Evolutionary conservation across 53 echinoderm and acorn worm species (phyloP).

Genomic region (Henricia sp.): DNA sequence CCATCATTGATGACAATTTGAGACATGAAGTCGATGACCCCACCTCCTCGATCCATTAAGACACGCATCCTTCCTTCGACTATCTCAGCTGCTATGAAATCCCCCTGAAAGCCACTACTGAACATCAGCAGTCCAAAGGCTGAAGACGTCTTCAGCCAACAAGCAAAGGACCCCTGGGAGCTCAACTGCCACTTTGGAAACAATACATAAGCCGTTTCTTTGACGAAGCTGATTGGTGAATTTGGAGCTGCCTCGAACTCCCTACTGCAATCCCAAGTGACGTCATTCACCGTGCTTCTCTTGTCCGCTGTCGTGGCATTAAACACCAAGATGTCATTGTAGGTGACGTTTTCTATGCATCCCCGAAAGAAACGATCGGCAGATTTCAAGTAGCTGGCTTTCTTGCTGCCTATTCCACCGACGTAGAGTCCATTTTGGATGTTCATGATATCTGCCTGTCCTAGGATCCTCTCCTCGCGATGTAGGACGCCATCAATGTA

Average conservation of each 20-base stretch:
- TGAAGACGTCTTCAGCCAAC: constrained; percentile 87
- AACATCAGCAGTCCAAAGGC: constrained; percentile 79
- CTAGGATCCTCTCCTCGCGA: constrained; percentile 41
- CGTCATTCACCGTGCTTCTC: constrained; percentile 68
- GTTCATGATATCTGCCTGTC: constrained; percentile 30
- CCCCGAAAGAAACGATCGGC: constrained; percentile 86
- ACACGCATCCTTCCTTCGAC: constrained; percentile 80
- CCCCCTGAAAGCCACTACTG: constrained; percentile 63
- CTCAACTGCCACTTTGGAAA: constrained; percentile 85
- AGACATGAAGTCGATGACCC: constrained; percentile 68
- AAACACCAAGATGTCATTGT: constrained; percentile 78
- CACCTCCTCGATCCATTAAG: constrained; percentile 62
- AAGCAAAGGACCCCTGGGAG: constrained; percentile 83
- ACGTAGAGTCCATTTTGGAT: constrained; percentile 70
- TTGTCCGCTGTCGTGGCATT: constrained; percentile 61
- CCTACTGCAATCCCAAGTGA: constrained; percentile 84
- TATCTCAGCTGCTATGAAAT: constrained; percentile 81
- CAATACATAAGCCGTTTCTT: constrained; percentile 81
- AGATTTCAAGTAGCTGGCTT: constrained; percentile 62
- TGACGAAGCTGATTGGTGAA: constrained; percentile 91
- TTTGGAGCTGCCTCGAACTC: constrained; percentile 89
- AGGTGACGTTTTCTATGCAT: constrained; percentile 80
- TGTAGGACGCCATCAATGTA: constrained; percentile 78
- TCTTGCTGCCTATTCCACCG: constrained; percentile 71
- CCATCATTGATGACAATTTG: constrained; percentile 63